Percentiles rank a stretch among this genome's conserved stretches.
Conservation (phyloP, 2,797 vertebrate species). For the Gymnodraco acuticeps region DNA sequence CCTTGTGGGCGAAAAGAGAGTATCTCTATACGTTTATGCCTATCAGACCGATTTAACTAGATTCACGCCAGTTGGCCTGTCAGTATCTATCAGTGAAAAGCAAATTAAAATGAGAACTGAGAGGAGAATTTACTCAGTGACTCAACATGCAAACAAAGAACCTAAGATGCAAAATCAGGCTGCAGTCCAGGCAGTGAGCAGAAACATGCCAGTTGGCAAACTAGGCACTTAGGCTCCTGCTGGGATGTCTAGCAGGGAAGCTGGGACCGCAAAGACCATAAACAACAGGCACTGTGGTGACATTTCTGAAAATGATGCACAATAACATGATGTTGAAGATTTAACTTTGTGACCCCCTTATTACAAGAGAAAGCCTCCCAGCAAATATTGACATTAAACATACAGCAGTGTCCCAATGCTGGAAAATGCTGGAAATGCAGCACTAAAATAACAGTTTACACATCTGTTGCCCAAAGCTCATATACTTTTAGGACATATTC, state of each 20-base stretch:
- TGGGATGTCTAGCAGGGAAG: conserved; percentile 57
- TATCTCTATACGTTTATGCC: conserved; percentile 61
- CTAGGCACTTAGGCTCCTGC: conserved; percentile 57
- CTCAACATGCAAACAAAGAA: conserved; percentile 62
- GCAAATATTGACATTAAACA: conserved; percentile 39
- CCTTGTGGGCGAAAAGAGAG: conserved; percentile 52
- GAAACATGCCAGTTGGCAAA: conserved; percentile 74
- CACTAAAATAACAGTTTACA: conserved; percentile 4
- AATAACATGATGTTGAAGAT: conserved; percentile 44
- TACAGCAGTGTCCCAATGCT: conserved; percentile 6
- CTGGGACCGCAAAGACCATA: conserved; percentile 53
- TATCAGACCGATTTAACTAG: conserved; percentile 50
- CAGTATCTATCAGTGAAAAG: conserved; percentile 55
- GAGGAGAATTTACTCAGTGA: conserved; percentile 60
- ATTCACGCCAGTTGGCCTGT: conserved; percentile 59
- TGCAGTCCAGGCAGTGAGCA: conserved; percentile 58
- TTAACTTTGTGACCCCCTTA: conserved; percentile 11
- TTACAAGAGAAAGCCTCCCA: conserved; percentile 24
- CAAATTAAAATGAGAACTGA: conserved; percentile 63
- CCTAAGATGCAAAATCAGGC: conserved; percentile 68
- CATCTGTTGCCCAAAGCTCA: conserved; percentile 20
- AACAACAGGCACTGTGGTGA: conserved; percentile 46
- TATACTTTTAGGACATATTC: neutral
- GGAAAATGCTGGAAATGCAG: conserved; percentile 27
- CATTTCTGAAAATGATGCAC: conserved; percentile 38